Base-by-base conservation (phyloP, 2,113 vertebrate species). In the Cottus gobio region DNA sequence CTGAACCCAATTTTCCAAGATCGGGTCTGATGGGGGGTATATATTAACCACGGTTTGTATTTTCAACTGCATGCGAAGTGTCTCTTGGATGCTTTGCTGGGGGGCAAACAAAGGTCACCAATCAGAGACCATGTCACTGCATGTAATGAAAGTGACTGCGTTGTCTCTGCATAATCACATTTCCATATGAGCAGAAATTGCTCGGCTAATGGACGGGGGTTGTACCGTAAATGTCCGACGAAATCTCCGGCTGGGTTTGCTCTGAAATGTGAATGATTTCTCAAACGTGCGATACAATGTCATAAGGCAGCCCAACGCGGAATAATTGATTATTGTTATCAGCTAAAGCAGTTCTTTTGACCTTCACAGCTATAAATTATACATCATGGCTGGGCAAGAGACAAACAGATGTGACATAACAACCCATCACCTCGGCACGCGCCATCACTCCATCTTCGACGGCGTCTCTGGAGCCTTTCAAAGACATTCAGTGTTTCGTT, bases 221-320 rank as follows among this genome's bases (percentile, higher is more conserved):
- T 64, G 52, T 68, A 56, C 50, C 50, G 30, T 64, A 42, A 65
- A 39, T 67, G 60, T 67, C 71, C 68, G 71, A 24, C 44, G 26
- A 77, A 79, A 69, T 65, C 56, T 57, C 61, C 60, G 46, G 36
- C 56, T 61, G 52, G 37, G 3, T 63, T 64, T 70, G 42, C 42
- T 77, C 39, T 89, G 7, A 82, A 85, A 80, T 85, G 77, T 85
- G 73, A 69, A 83, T 72, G 57, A 44, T 31, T 69, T 56, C 75
- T 72, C 42, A 39, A 76, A 78, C 72, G 39, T 44, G 31, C 50
- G 37, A 26, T 42, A 42, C 50, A 42, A 69, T 62, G 76, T 83
- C 76, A 77, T 31, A 56, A 56, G 60, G 42, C 39, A 71, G 48
- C 65, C 22, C 52, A 36, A 36, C 46, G 62, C 65, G 78, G 85